A percentile compares a stretch with the other conserved stretches of the same genome.
Conservation (phyloP, 2,113 vertebrate genomes). For the Corythornis vintsioides region DNA sequence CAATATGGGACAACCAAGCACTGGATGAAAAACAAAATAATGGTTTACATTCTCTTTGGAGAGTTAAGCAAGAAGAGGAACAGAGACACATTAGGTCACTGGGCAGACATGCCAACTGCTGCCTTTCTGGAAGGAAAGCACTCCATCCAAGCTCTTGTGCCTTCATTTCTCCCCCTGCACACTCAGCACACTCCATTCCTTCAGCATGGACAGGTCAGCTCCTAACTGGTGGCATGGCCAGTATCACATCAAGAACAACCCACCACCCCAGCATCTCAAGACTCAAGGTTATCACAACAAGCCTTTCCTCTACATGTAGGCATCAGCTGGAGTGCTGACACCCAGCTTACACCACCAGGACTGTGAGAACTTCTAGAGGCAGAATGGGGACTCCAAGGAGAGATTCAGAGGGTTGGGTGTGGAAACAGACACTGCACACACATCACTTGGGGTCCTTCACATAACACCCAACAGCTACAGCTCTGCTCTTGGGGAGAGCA, state of each 20-base stretch:
- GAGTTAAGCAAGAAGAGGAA: background rate
- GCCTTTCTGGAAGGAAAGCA: background rate
- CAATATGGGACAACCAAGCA: background rate
- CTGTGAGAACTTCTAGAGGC: background rate
- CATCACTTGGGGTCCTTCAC: background rate
- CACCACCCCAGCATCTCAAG: background rate
- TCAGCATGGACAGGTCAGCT: background rate
- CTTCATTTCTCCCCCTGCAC: background rate
- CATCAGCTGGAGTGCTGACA: background rate
- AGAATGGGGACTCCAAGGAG: accelerated
- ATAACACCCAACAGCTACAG: background rate
- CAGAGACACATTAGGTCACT: background rate
- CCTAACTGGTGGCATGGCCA: background rate
- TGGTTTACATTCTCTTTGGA: background rate
- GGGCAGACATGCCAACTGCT: conserved; percentile 5
- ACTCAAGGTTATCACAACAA: background rate
- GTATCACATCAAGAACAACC: background rate
- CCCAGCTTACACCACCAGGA: background rate
- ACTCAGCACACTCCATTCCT: background rate
- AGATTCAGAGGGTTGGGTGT: accelerated
- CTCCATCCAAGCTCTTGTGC: background rate
- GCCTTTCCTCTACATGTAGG: accelerated
- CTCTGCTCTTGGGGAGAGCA: background rate
- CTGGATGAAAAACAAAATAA: background rate
- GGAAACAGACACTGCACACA: background rate